Conservation (phyloP, 2,113 vertebrate genomes). For the Aegithalos caudatus region DNA sequence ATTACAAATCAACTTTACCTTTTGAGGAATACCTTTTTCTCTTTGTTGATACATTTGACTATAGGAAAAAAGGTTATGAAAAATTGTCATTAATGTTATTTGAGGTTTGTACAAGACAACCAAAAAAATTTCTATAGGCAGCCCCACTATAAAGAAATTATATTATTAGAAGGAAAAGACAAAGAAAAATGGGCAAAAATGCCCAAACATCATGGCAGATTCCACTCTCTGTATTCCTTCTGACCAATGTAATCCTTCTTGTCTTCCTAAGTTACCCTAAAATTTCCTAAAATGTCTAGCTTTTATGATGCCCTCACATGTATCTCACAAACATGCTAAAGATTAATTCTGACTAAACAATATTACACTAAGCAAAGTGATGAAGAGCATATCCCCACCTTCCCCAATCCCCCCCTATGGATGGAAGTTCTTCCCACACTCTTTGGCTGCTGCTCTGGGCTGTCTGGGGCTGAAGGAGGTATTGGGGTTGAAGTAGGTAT, state of each 20-base stretch:
- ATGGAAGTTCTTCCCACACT: neutral
- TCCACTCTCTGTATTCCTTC: neutral
- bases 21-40: neutral
- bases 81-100: neutral
- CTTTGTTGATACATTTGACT: neutral
- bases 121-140: neutral
- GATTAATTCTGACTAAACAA: neutral
- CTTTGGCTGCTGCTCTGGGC: neutral
- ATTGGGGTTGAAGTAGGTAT: neutral
- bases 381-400: neutral
- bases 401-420: accelerated
- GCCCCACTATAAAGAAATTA: neutral
- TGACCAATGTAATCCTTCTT: neutral
- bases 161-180: neutral
- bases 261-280: neutral
- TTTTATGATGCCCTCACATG: neutral
- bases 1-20: neutral
- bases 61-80: neutral
- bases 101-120: neutral
- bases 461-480: neutral
- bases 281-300: neutral
- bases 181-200: neutral
- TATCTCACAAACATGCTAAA: neutral
- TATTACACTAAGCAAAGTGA: neutral
- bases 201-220: neutral